phyloP scores from a whole-genome alignment of 2,888 invertebrate genomes.

The Philereme vetulata region DNA sequence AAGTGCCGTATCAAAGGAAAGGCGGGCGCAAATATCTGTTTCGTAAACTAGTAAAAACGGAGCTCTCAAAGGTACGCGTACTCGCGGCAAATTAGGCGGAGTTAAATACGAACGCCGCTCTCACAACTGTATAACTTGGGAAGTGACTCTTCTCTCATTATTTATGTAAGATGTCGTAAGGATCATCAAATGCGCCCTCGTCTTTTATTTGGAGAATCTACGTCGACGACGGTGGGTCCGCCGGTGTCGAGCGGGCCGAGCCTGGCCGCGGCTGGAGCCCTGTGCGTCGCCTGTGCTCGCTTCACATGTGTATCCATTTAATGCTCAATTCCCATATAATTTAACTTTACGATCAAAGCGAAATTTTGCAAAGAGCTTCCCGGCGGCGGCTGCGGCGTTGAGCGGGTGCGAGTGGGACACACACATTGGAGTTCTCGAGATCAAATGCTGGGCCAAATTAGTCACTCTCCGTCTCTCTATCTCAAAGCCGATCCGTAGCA shows the following conservation, averaged over 20 bases:
- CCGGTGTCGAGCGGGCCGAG: constrained; percentile 29
- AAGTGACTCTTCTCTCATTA: constrained; percentile 78
- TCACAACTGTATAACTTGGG: constrained; percentile 77
- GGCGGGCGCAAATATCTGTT: constrained; percentile 84
- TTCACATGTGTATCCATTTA: constrained; percentile 82
- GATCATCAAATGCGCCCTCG: constrained; percentile 69
- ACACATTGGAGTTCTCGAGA: constrained; percentile 77
- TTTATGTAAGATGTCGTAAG: constrained; percentile 75
- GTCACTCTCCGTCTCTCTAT: constrained; percentile 84
- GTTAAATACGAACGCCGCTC: constrained; percentile 80
- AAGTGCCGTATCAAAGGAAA: constrained; percentile 83
- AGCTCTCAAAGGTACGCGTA: constrained; percentile 81
- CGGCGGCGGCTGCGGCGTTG: constrained; percentile 67
- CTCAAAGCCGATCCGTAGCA: constrained; percentile 85
- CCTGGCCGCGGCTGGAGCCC: constrained; percentile 27
- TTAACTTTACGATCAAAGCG: constrained; percentile 84
- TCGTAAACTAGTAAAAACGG: constrained; percentile 84
- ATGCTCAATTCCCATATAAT: constrained; percentile 84
- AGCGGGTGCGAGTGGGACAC: constrained; percentile 77
- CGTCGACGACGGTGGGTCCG: constrained; percentile 14
- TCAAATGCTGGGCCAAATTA: constrained; percentile 85
- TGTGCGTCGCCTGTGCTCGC: constrained; percentile 29
- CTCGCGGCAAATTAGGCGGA: constrained; percentile 83
- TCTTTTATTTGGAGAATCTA: constrained; percentile 61
- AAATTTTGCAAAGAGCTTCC: constrained; percentile 83